These are phyloP conservation scores for Trissoscelio sp. DNA, from an alignment of 2,888 invertebrate genomes.

Conservation along the genomic window DNA sequence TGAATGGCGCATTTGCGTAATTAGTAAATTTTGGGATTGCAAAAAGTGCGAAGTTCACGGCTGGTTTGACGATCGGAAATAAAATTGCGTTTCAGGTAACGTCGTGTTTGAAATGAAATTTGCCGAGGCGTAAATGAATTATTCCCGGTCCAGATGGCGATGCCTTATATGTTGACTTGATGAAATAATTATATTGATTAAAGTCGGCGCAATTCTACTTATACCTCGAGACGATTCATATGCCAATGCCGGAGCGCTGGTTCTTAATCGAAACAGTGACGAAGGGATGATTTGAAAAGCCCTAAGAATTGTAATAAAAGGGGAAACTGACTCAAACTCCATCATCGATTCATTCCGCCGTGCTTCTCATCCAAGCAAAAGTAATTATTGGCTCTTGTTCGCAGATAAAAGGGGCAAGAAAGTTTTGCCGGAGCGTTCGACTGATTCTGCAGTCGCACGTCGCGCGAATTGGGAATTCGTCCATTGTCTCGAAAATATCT, in stretches of 20 bases:
- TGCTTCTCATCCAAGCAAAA: constrained; percentile 70
- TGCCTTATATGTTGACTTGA: constrained; percentile 45
- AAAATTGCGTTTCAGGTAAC: constrained; percentile 12
- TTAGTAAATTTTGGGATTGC: not conserved
- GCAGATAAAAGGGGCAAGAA: constrained; percentile 66
- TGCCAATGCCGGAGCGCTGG: constrained; percentile 44
- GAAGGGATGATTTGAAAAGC: constrained; percentile 64
- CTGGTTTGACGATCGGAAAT: constrained; percentile 21
- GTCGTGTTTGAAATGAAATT: constrained; percentile 25
- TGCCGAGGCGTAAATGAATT: constrained; percentile 23
- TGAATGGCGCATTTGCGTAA: not conserved
- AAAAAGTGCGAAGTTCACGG: not conserved
- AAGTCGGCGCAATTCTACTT: constrained; percentile 38
- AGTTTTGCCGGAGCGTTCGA: constrained; percentile 66
- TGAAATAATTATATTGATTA: constrained; percentile 62
- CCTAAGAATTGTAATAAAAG: constrained; percentile 66
- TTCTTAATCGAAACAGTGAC: constrained; percentile 64
- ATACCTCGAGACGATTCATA: constrained; percentile 38
- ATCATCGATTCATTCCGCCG: constrained; percentile 66
- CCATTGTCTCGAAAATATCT: constrained; percentile 77
- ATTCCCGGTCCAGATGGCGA: constrained; percentile 35
- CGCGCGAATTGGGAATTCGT: constrained; percentile 70
- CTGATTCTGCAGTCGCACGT: constrained; percentile 67
- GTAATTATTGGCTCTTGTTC: constrained; percentile 75
- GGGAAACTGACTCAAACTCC: constrained; percentile 64